These are phyloP conservation scores for Laspeyria flexula DNA, from an alignment of 2,888 invertebrate genomes.

Conservation along the genomic window DNA sequence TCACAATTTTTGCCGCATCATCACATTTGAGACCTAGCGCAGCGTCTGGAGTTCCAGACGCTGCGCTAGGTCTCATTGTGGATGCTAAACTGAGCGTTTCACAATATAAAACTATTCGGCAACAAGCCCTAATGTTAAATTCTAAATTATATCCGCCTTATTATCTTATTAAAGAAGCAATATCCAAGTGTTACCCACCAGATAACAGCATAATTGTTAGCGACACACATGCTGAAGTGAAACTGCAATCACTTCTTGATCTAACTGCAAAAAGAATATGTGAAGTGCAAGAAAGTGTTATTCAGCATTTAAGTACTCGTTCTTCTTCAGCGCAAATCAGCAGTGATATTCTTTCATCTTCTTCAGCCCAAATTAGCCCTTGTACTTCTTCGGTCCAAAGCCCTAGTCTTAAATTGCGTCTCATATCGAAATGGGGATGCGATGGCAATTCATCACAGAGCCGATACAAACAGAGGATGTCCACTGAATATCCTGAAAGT, in stretches of 20 bases:
- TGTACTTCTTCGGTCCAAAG: too few species aligned
- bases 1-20: too few species aligned
- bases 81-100: neutral
- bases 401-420: slow-evolving; percentile 1
- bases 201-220: neutral
- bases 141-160: neutral
- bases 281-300: neutral
- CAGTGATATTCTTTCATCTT: too few species aligned
- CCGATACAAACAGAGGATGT: neutral
- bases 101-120: neutral
- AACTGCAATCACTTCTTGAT: slow-evolving; percentile 6
- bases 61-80: neutral
- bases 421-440: slow-evolving; percentile 12
- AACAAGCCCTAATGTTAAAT: neutral
- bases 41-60: neutral
- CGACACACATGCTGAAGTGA: slow-evolving; percentile 6
- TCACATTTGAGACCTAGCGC: too few species aligned
- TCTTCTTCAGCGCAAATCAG: too few species aligned
- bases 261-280: slow-evolving; percentile 7
- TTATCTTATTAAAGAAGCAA: neutral
- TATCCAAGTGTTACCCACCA: slow-evolving; percentile 4
- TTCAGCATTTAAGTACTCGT: neutral
- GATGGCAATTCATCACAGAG: neutral
- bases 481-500: neutral
- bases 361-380: too few species aligned